Percentiles rank a stretch among this genome's conserved stretches.
Evolutionary conservation across 2,888 invertebrate genomes (phyloP).

Genomic region (Digitonthophagus gazella): DNA sequence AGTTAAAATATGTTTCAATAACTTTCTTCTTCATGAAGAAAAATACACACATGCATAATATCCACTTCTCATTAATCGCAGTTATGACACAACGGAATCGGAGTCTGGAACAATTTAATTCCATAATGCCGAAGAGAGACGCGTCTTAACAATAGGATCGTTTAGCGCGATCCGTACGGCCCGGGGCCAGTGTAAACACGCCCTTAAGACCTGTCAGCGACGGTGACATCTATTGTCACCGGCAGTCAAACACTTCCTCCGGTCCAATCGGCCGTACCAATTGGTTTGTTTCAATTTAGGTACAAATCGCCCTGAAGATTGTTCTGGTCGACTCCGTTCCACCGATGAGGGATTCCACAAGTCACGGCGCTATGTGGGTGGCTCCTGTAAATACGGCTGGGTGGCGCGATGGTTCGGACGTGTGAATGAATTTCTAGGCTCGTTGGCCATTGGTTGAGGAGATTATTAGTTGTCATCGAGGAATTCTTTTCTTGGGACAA

Average conservation of each 20-base stretch:
- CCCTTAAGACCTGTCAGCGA: conserved; percentile 44
- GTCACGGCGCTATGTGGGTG: conserved; percentile 41
- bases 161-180: conserved; percentile 41
- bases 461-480: conserved; percentile 29
- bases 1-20: no score
- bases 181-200: conserved; percentile 43
- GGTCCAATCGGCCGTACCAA: conserved; percentile 31
- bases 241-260: conserved; percentile 37
- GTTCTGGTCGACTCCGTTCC: conserved; percentile 30
- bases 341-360: conserved; percentile 35
- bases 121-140: conserved; percentile 36
- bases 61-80: neutral
- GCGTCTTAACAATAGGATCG: conserved; percentile 40
- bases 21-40: neutral
- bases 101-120: conserved; percentile 35
- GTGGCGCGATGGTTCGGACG: conserved; percentile 37
- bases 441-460: conserved; percentile 32
- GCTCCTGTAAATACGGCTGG: conserved; percentile 37
- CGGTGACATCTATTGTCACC: conserved; percentile 43
- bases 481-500: neutral
- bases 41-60: neutral
- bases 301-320: conserved; percentile 17
- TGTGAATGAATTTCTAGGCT: conserved; percentile 27
- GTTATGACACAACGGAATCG: conserved; percentile 11
- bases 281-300: conserved; percentile 14